A percentile compares a stretch with the other conserved stretches of the same genome.
phyloP scores from a whole-genome alignment of 2,113 vertebrate genomes.

The Albula goreensis region DNA sequence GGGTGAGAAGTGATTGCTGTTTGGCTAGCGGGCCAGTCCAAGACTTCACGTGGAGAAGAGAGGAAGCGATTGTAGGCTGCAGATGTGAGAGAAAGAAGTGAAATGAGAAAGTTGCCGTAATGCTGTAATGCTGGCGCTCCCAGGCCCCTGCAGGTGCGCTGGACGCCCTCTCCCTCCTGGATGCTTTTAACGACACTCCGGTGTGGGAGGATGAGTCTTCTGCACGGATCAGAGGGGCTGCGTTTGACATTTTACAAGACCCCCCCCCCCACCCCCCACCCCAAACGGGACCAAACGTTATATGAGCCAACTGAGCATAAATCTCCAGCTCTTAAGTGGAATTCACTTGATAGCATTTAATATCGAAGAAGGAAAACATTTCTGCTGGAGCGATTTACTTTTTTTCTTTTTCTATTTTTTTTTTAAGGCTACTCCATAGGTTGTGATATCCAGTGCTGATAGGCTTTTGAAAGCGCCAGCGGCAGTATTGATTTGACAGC shows the following conservation, averaged over 20 bases:
- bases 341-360: conserved; percentile 10
- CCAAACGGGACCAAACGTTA: not conserved
- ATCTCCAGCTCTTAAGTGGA: not conserved
- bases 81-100: not conserved
- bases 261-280: not conserved
- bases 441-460: conserved; percentile 47
- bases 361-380: not conserved
- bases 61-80: not conserved
- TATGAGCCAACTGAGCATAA: not conserved
- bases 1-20: no score
- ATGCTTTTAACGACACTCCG: conserved; percentile 15
- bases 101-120: not conserved
- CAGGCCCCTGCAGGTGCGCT: not conserved
- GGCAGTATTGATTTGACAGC: conserved; percentile 57
- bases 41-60: not conserved
- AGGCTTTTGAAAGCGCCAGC: conserved; percentile 44
- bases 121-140: not conserved
- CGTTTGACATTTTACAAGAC: conserved; percentile 5
- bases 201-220: not conserved
- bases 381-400: not conserved
- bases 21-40: not conserved
- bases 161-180: not conserved
- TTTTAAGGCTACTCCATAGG: conserved; percentile 43
- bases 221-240: not conserved
- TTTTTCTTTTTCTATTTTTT: not conserved